Evolutionary conservation across 2,888 invertebrate genomes (phyloP).

Genomic region (Argyresthia albistria): DNA sequence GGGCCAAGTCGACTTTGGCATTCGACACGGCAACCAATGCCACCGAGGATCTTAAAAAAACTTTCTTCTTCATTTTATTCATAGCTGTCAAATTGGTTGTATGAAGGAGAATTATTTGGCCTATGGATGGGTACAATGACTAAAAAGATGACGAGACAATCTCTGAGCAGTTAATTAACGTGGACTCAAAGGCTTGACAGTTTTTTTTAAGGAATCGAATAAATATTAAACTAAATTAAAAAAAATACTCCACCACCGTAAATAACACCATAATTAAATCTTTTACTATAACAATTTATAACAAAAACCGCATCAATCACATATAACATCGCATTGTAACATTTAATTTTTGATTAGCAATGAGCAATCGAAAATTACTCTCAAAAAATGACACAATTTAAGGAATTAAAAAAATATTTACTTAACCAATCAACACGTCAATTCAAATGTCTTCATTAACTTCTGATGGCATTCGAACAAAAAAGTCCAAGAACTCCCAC

Average conservation of each 20-base stretch:
- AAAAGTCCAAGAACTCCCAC: slow-evolving; percentile 54
- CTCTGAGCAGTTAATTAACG: neutral
- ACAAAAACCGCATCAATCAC: too few species aligned
- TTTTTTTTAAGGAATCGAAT: neutral
- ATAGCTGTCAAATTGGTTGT: slow-evolving; percentile 5
- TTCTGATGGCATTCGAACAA: slow-evolving; percentile 27
- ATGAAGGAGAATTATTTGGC: slow-evolving; percentile 7
- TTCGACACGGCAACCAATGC: slow-evolving; percentile 44
- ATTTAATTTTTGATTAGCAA: too few species aligned
- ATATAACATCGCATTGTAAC: too few species aligned
- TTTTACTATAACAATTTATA: too few species aligned
- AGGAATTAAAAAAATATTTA: slow-evolving; percentile 16
- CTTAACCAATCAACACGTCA: slow-evolving; percentile 41
- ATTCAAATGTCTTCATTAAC: slow-evolving; percentile 61
- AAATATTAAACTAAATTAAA: too few species aligned
- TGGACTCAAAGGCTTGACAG: neutral
- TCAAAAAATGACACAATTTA: too few species aligned
- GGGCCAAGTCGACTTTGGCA: slow-evolving; percentile 18
- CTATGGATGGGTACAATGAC: too few species aligned
- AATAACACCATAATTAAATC: too few species aligned
- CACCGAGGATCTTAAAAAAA: slow-evolving; percentile 25
- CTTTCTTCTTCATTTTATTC: slow-evolving; percentile 3
- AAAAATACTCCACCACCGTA: too few species aligned
- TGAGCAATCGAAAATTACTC: too few species aligned
- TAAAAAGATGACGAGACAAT: too few species aligned